Base-by-base conservation (phyloP, 2,113 vertebrate genomes). In the Pundamilia nyererei region DNA sequence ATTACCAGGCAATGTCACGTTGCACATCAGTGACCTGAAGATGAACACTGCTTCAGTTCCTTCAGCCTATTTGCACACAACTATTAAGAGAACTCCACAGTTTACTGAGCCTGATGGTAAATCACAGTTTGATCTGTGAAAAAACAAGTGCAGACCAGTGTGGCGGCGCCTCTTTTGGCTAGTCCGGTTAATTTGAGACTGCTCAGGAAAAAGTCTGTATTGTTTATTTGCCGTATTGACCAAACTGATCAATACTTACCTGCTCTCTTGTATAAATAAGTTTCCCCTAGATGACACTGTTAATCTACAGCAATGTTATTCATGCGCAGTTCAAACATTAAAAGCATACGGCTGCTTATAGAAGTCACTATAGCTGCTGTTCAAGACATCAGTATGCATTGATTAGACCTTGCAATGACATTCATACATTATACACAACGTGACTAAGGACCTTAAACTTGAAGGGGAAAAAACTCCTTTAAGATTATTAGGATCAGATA, bases 401-500 rank as follows among this genome's bases (percentile, higher is more conserved):
- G 89, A 89, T 83, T 87, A 89, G 93, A 93, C 92, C 94, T 95
- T 95, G 92, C 89, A 82, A 89, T 95, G 94, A 95, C 95, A 96
- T 96, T 96, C 92, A 80, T 93, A 87, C 87, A 91, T 93, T 94
- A 92, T 90, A 83, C 83, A 90, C 86, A 89, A 87, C 68, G 47
- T 65, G 56, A 55, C 72, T 83, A 85, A 93, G 80, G 93, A 93
- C 91, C 90, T 92, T 82, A 88, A 95, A 93, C 91, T 93, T 95
- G 84, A 94, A 94, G 72, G 42, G 55, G 55, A 88, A 93, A 91
- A 88, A 88, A 86, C 9, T 68, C 86, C 72, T 95, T 91, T 86
- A 89, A 95, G 94, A 95, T 96, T 93, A 95, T 94, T 95, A 91
- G 77, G 94, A 95, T 95, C 92, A 95, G 96, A 96, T 96, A 95